Base-by-base conservation (phyloP, 2,797 vertebrate genomes). In the Taenioides sp. region DNA sequence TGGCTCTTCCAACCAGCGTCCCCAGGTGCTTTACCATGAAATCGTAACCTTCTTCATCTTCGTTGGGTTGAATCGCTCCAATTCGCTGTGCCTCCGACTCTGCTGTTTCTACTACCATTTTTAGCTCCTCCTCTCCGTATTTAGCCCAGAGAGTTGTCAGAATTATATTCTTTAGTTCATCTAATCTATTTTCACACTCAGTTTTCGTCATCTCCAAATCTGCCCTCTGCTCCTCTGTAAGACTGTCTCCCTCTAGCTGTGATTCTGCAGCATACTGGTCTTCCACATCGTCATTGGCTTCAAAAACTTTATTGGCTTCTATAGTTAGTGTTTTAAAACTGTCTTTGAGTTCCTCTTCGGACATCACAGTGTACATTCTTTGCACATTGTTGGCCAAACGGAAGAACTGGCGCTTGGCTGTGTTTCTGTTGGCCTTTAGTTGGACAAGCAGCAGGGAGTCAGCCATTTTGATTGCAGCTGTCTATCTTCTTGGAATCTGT, bases 261-360 rank as follows among this genome's bases (percentile, higher is more conserved):
- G 61, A 40, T 2, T 63, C 61, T 11, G 31, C n/a, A 63, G 31
- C 7, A n/a, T 43, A 43, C n/a, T 63, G 61, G 10, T 40, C 61
- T 23, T 63, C 61, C 11, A 63, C 61, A 43, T 63, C 61, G 7
- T 63, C 61, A 40, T 63, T 63, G 20, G 34, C 37, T 68, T 78
- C 73, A 67, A 75, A 70, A 50, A 76, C 72, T 67, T 60, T 75
- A 25, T 73, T 65, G 0, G 80, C 70, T 64, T 47, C 63, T 55
- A 52, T 55, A 31, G 55, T 68, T 58, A 81, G 75, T 54, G 58
- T 57, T 52, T 25, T 68, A 20, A 76, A 77, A 72, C 64, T 77
- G n/a, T 76, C 69, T 43, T 65, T 73, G 64, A 72, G 71, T 40
- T 72, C 52, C 17, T 66, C 62, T 47, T 65, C 50, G 23, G 70